Conservation (phyloP, 2,797 vertebrate species). For the Rhinophrynus dorsalis region DNA sequence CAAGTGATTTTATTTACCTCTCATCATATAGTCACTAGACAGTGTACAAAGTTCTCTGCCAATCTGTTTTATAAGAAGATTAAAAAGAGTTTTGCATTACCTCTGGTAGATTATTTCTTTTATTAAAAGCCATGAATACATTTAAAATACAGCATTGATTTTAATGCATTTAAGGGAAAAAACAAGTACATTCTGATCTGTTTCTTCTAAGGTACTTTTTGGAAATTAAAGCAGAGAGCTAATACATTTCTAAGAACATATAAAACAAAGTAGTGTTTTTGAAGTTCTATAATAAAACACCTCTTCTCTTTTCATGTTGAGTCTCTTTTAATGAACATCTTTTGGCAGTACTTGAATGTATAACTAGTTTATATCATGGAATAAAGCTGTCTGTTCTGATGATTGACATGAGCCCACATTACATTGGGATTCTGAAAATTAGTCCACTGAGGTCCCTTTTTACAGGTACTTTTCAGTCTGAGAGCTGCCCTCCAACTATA, state of each 20-base stretch:
- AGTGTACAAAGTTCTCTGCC: constrained; percentile 77
- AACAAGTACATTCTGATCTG: constrained; percentile 75
- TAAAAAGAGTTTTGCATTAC: constrained; percentile 80
- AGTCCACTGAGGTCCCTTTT: constrained; percentile 98
- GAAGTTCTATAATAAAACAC: constrained; percentile 83
- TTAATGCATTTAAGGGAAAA: constrained; percentile 75
- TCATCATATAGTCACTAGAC: constrained; percentile 73
- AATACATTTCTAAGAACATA: constrained; percentile 76
- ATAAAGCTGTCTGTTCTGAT: constrained; percentile 99
- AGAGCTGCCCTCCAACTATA: constrained; percentile 95
- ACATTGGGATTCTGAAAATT: constrained; percentile 99
- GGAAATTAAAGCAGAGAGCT: constrained; percentile 73
- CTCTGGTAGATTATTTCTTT: constrained; percentile 80
- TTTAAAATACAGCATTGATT: constrained; percentile 76
- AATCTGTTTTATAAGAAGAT: constrained; percentile 75
- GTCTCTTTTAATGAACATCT: constrained; percentile 84
- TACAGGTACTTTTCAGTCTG: constrained; percentile 93
- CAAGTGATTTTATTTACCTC: constrained; percentile 52
- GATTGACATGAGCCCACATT: constrained; percentile 99
- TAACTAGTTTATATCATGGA: constrained; percentile 98
- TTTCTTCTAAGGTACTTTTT: constrained; percentile 72
- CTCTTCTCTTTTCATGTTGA: constrained; percentile 75
- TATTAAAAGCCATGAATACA: constrained; percentile 83
- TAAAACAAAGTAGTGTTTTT: constrained; percentile 80
- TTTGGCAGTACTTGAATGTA: constrained; percentile 87